Percentiles rank a stretch among this genome's conserved stretches.
phyloP scores from a whole-genome alignment of 1,140 invertebrate species.

The Ptiloglossa arizonensis region DNA sequence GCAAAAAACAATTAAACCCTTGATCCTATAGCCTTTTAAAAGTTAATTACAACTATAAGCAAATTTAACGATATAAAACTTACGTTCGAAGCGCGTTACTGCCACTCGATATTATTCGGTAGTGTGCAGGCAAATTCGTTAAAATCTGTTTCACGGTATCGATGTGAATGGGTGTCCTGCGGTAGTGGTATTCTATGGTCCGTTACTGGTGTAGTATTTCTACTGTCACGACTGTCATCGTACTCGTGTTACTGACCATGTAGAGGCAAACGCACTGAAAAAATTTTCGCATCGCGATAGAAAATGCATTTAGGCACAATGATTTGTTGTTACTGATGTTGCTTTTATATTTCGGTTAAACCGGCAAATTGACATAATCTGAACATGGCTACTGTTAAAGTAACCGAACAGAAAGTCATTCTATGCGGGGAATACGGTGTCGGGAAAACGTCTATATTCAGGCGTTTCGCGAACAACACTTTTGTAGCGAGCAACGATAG shows the following conservation, averaged over 20 bases:
- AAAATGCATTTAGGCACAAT: constrained; percentile 7
- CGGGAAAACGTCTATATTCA: constrained; percentile 96
- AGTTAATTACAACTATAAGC: background rate
- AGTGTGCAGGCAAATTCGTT: background rate
- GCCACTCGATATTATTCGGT: background rate
- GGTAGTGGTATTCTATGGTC: constrained; percentile 18
- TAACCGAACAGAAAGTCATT: constrained; percentile 96
- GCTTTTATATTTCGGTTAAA: background rate
- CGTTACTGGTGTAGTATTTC: constrained; percentile 29
- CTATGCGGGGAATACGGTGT: constrained; percentile 97
- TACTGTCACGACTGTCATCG: constrained; percentile 40
- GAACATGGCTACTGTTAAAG: constrained; percentile 89
- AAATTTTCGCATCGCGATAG: constrained; percentile 1
- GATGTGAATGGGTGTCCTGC: constrained; percentile 12
- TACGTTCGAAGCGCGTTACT: background rate
- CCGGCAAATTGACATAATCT: constrained; percentile 45
- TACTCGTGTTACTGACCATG: background rate
- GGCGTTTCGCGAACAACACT: constrained; percentile 93
- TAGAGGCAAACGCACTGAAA: constrained; percentile 10
- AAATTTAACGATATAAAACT: background rate
- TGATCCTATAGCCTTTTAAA: background rate
- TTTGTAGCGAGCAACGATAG: constrained; percentile 91
- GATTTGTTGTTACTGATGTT: constrained; percentile 24
- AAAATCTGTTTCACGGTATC: background rate
- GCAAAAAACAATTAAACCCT: too few relatives aligned